Evolutionary conservation across 1,140 invertebrate genomes (phyloP).

Genomic region (Neotoxoptera formosana): DNA sequence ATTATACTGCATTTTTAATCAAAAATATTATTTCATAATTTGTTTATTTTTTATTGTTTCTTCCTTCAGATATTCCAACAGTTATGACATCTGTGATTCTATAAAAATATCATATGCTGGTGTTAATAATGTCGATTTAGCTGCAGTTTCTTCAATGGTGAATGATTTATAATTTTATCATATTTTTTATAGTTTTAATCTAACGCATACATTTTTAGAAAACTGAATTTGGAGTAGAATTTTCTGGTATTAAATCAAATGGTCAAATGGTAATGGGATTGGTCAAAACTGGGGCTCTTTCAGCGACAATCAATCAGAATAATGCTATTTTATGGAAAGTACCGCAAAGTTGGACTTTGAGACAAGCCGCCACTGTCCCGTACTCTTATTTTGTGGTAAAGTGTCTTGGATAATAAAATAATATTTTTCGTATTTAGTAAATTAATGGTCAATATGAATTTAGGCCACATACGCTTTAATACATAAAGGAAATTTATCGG

Average conservation of each 20-base stretch:
- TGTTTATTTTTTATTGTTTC: not conserved
- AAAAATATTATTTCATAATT: no score
- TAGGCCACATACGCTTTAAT: conserved; percentile 42
- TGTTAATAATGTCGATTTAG: conserved; percentile 24
- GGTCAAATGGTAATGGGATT: conserved; percentile 56
- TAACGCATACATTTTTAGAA: not conserved
- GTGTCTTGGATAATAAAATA: not conserved
- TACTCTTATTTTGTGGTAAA: conserved; percentile 68
- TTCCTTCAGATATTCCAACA: not conserved
- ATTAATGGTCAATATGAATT: not conserved
- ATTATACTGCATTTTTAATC: no score
- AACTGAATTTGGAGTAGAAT: conserved; percentile 55
- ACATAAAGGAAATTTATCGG: conserved; percentile 42
- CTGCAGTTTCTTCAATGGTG: conserved; percentile 40
- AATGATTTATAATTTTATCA: not conserved
- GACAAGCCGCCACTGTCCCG: conserved; percentile 72
- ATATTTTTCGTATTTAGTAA: not conserved
- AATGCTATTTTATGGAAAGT: conserved; percentile 66
- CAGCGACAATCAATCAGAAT: conserved; percentile 8
- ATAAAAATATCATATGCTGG: conserved; percentile 27
- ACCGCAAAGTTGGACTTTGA: conserved; percentile 69
- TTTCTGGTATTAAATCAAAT: conserved; percentile 46
- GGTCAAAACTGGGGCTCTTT: conserved; percentile 9
- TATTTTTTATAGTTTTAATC: not conserved
- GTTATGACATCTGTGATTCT: not conserved